Base-by-base conservation (phyloP, 2,888 invertebrate genomes). In the Eueremaeus valkanovi region DNA sequence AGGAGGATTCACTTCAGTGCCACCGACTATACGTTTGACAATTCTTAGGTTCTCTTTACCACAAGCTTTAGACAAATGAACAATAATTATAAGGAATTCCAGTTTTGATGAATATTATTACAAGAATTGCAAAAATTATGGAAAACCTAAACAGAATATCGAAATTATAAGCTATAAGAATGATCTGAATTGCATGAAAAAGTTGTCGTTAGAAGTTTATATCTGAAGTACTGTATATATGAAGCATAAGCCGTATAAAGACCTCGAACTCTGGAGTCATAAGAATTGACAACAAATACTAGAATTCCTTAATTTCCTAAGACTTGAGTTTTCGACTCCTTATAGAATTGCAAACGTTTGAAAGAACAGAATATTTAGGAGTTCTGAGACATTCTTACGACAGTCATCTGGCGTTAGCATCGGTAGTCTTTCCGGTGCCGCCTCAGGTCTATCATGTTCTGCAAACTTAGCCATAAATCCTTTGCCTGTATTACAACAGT, bases 1-100 rank as follows among this genome's bases (percentile, higher is more conserved):
- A 9, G 63, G n/a, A 13, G 74, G 74, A 49, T n/a, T 63, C 0
- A 74, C 74, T 66, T 74, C 74, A 31, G 29, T 58, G 18, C 74
- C 74, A 8, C 74, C 74, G 18, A 74, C 74, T n/a, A 74, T 74
- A 11, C 74, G 42, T 42, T 63, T 49, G 24, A 42, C 73, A 13
- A 58, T 42, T 49, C 36, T 11, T 21, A 33, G 27, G 49, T 74
- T 74, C 45, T 74, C 74, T 66, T 45, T 42, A 63, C 74, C 74
- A 29, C 74, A 74, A 73, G 42, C 66, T 66, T 8, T 58, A 24
- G n/a, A n/a, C n/a, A 21, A 51, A 21, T 13, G 6, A n/a, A n/a
- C 6, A 6, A 51, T 42, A 42, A 42, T 42, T 11, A 42, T 42
- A 42, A 42, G 8, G 13, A 42, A 11, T 13, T 11, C 13, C 13